Evolutionary conservation across 2,797 vertebrate genomes (phyloP).

Genomic region (Simalia tracyae): DNA sequence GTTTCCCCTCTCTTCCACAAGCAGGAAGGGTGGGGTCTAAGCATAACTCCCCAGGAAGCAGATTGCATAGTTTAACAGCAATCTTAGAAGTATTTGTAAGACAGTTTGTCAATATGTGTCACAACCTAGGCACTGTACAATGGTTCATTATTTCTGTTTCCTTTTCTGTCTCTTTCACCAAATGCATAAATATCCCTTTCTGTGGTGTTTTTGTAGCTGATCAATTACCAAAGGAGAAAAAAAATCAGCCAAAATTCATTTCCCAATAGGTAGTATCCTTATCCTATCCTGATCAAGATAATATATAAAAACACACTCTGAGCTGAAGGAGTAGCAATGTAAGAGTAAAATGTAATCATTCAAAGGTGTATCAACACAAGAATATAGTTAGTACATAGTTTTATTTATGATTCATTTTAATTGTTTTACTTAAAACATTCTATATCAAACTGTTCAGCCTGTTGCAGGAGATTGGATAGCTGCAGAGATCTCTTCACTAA

Average conservation of each 20-base stretch:
- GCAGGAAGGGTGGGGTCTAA: neutral
- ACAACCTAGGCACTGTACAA: neutral
- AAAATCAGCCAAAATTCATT: neutral
- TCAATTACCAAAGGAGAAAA: too few species aligned
- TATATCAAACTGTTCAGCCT: neutral
- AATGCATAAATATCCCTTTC: neutral
- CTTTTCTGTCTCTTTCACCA: neutral
- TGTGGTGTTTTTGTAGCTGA: neutral
- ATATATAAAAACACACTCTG: neutral
- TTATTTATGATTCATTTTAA: neutral
- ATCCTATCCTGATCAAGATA: neutral
- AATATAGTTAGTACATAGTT: neutral
- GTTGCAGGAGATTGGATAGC: neutral
- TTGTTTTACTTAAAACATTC: neutral
- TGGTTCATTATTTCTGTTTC: fast-evolving
- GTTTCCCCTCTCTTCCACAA: neutral
- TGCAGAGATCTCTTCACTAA: neutral
- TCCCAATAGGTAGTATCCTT: neutral
- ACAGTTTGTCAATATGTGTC: neutral
- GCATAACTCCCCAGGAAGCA: neutral
- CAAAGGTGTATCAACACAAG: neutral
- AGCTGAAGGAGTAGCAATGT: neutral
- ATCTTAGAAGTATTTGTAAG: neutral
- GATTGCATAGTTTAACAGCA: neutral
- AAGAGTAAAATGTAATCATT: neutral